Evolutionary conservation across 1,140 invertebrate genomes (phyloP).

Genomic region (Oryctes rhinoceros): DNA sequence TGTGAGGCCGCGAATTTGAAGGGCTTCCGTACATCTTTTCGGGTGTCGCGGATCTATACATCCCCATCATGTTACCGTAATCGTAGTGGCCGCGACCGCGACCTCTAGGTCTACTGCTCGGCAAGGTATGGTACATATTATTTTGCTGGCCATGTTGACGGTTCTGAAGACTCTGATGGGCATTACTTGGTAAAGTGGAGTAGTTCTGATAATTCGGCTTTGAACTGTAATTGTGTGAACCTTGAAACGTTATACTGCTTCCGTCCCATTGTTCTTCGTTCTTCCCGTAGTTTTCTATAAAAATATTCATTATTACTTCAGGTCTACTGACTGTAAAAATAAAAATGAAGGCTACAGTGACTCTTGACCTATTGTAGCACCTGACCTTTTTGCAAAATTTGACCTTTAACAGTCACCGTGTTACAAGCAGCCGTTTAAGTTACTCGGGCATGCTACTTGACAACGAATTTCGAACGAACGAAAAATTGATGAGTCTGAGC

Average conservation of each 20-base stretch:
- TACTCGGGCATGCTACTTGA: no score
- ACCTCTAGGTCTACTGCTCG: constrained; percentile 61
- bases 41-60: constrained; percentile 64
- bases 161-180: constrained; percentile 21
- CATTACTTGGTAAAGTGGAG: constrained; percentile 13
- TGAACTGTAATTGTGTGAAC: constrained; percentile 29
- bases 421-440: no score
- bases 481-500: no score
- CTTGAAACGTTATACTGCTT: constrained; percentile 63
- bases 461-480: no score
- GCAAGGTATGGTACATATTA: constrained; percentile 63
- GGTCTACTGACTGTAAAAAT: no score
- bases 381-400: no score
- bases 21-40: constrained; percentile 58
- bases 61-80: constrained; percentile 25
- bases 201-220: constrained; percentile 23
- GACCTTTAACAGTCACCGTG: no score
- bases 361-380: no score
- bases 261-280: constrained; percentile 61
- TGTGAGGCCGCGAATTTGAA: constrained; percentile 61
- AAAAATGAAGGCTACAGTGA: no score
- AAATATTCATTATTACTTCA: neutral
- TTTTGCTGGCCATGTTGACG: constrained; percentile 37
- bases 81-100: constrained; percentile 64
- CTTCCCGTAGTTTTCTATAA: constrained; percentile 24